Evolutionary conservation across 2,888 invertebrate genomes (phyloP).

Genomic region (Eurytoma adleriae): DNA sequence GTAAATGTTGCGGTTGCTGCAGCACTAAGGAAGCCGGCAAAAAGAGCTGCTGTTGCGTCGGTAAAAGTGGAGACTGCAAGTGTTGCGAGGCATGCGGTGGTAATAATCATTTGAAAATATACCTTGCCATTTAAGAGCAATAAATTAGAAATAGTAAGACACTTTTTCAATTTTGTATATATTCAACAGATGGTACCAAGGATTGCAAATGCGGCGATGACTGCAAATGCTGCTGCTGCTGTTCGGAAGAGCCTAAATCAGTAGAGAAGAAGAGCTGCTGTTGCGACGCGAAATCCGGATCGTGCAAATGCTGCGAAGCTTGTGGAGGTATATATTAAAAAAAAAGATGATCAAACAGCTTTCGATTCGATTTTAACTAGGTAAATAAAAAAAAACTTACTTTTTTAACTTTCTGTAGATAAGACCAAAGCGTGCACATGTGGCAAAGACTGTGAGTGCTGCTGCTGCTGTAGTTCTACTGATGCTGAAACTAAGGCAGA

Average conservation of each 20-base stretch:
- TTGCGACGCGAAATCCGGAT: neutral
- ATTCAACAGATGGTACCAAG: neutral
- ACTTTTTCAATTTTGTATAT: neutral
- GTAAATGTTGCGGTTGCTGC: conserved; percentile 45
- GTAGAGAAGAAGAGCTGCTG: no score
- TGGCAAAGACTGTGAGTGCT: conserved; percentile 9
- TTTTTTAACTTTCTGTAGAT: neutral
- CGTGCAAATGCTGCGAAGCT: conserved; percentile 32
- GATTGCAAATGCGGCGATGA: neutral
- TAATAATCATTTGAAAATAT: neutral
- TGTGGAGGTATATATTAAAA: conserved; percentile 1
- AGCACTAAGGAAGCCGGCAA: neutral
- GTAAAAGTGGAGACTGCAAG: neutral
- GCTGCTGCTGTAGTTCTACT: neutral
- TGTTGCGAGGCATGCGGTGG: conserved; percentile 29
- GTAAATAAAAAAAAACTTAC: no score
- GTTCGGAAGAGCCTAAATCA: neutral
- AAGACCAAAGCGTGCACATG: neutral
- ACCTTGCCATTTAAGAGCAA: neutral
- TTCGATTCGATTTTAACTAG: no score
- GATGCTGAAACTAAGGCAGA: neutral
- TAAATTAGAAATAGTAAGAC: neutral
- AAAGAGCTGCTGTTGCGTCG: conserved; percentile 5
- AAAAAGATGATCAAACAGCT: no score
- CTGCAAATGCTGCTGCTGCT: neutral